phyloP scores from a whole-genome alignment of 2,797 vertebrate genomes.

The Chelonia mydas region DNA sequence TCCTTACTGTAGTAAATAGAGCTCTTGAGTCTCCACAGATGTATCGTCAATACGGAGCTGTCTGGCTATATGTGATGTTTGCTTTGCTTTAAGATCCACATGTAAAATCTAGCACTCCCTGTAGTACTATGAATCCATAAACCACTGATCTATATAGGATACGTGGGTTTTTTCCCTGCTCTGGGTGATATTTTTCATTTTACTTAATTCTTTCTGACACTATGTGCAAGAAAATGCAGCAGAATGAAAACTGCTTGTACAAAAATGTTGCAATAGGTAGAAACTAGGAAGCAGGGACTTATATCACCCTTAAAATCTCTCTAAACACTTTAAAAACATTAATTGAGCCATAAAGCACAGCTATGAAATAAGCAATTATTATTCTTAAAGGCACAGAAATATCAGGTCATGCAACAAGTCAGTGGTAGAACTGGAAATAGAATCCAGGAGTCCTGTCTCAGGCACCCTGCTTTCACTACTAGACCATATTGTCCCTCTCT shows the following conservation, averaged over 20 bases:
- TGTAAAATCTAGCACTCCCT: neutral
- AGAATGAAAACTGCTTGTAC: neutral
- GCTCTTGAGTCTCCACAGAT: neutral
- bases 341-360: neutral
- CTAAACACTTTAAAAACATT: neutral
- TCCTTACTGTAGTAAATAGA: neutral
- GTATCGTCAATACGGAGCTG: neutral
- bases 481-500: neutral
- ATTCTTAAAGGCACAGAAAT: neutral
- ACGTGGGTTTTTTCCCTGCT: neutral
- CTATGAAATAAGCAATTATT: neutral
- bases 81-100: neutral
- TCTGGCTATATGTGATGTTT: neutral
- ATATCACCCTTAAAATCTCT: neutral
- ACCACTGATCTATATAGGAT: neutral
- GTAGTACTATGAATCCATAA: neutral
- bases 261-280: neutral
- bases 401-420: too few relatives aligned
- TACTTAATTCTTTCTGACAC: neutral
- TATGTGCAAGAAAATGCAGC: neutral
- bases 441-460: neutral
- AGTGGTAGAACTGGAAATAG: too few relatives aligned
- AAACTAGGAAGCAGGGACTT: neutral
- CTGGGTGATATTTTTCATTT: neutral
- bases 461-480: neutral